Conservation (phyloP, 1,140 invertebrate species). For the Temnothorax longispinosus region DNA sequence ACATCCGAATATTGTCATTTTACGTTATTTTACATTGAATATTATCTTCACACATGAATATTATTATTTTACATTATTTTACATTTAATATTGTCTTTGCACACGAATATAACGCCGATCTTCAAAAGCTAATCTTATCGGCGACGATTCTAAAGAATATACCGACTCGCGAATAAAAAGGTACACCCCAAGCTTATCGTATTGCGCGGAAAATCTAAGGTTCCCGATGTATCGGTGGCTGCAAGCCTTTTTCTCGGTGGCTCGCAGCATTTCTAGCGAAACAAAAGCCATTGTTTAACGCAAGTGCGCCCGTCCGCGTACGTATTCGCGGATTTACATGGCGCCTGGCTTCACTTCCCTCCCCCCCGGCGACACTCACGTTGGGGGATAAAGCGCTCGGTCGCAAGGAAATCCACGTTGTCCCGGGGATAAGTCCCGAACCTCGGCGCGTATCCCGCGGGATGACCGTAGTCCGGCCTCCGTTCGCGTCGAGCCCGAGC, state of each 20-base stretch:
- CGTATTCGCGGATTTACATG: constrained; percentile 76
- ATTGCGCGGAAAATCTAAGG: constrained; percentile 37
- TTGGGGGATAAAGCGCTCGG: constrained; percentile 74
- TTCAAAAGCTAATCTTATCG: constrained; percentile 11
- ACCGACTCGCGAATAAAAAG: constrained; percentile 8
- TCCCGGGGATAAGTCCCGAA: constrained; percentile 61
- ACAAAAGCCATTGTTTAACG: constrained; percentile 75
- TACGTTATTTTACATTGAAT: too few relatives aligned
- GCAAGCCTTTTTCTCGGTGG: constrained; percentile 1
- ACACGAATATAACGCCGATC: neutral
- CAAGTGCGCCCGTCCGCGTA: constrained; percentile 62
- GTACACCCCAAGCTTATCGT: neutral
- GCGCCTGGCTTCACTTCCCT: neutral
- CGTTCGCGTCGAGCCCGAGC: neutral
- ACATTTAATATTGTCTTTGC: neutral
- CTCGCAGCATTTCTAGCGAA: constrained; percentile 41
- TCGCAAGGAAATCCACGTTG: constrained; percentile 46
- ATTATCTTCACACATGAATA: too few relatives aligned
- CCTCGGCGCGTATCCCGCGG: constrained; percentile 48
- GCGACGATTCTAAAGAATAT: constrained; percentile 6
- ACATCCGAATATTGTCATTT: too few relatives aligned
- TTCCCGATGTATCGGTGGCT: constrained; percentile 29
- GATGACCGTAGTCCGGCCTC: constrained; percentile 76
- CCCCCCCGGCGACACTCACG: constrained; percentile 8
- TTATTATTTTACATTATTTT: neutral